A percentile compares a stretch with the other conserved stretches of the same genome.
Evolutionary conservation across 2,888 invertebrate genomes (phyloP).

Genomic region (Maniola hyperantus): DNA sequence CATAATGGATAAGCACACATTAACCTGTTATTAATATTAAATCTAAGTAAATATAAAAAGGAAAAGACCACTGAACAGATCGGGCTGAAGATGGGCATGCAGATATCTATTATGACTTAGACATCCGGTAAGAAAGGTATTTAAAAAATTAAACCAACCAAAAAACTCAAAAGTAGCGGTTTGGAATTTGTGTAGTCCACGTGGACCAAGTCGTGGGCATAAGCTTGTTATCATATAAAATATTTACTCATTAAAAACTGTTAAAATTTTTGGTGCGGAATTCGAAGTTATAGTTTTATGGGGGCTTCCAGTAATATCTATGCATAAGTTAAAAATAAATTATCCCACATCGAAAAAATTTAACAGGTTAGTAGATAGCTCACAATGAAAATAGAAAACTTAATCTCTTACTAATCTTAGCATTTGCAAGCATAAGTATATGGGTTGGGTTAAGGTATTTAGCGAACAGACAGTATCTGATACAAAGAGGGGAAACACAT

Average conservation of each 20-base stretch:
- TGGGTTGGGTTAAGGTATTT: conserved; percentile 44
- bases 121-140: too few relatives aligned
- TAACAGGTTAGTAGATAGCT: not conserved
- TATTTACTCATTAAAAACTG: conserved; percentile 19
- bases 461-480: conserved; percentile 66
- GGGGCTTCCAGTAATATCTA: not conserved
- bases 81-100: too few relatives aligned
- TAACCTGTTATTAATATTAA: conserved; percentile 22
- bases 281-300: not conserved
- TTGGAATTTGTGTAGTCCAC: too few relatives aligned
- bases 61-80: too few relatives aligned
- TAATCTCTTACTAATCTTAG: conserved; percentile 39
- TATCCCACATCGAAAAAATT: too few relatives aligned
- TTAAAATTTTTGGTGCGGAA: conserved; percentile 18
- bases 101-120: too few relatives aligned
- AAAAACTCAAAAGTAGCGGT: too few relatives aligned
- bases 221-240: not conserved
- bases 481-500: conserved; percentile 78
- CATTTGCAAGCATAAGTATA: conserved; percentile 27
- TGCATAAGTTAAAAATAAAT: too few relatives aligned
- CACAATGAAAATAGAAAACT: conserved; percentile 30
- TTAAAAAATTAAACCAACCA: too few relatives aligned
- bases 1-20: conserved; percentile 21
- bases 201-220: too few relatives aligned
- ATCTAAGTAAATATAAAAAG: too few relatives aligned